Evolutionary conservation across 2,888 invertebrate species (phyloP).

Genomic region (Encarsia formosa): DNA sequence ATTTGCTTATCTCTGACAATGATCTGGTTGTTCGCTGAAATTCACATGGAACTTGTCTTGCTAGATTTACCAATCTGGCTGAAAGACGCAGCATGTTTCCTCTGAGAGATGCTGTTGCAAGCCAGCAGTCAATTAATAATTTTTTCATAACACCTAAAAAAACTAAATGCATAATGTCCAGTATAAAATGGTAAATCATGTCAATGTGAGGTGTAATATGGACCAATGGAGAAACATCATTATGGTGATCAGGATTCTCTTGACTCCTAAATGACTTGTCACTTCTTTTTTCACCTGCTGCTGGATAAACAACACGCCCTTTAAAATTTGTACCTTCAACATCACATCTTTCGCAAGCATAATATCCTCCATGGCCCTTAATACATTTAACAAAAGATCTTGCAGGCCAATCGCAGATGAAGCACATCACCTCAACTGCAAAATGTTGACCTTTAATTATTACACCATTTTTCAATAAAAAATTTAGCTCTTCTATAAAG

Average conservation of each 20-base stretch:
- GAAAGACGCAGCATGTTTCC: too few relatives aligned
- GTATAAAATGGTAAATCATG: slow-evolving; percentile 18
- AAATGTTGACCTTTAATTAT: slow-evolving; percentile 17
- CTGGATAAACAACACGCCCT: slow-evolving; percentile 20
- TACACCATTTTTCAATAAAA: slow-evolving; percentile 22
- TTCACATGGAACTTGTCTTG: too few relatives aligned
- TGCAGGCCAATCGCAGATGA: slow-evolving; percentile 30
- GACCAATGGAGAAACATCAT: slow-evolving; percentile 20
- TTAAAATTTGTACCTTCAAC: slow-evolving; percentile 22
- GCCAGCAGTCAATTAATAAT: slow-evolving; percentile 13
- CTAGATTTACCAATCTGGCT: too few relatives aligned
- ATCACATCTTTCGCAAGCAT: slow-evolving; percentile 29
- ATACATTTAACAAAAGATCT: slow-evolving; percentile 25
- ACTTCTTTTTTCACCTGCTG: slow-evolving; percentile 15
- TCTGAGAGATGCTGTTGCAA: too few relatives aligned
- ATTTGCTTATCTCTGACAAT: slow-evolving; percentile 20
- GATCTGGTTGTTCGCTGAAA: neutral
- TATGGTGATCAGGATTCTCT: slow-evolving; percentile 26
- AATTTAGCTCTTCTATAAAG: slow-evolving; percentile 23
- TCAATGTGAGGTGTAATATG: slow-evolving; percentile 27
- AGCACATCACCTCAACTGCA: slow-evolving; percentile 16
- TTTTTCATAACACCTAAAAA: slow-evolving; percentile 21
- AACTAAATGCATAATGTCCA: slow-evolving; percentile 32
- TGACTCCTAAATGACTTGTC: slow-evolving; percentile 27
- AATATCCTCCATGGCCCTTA: slow-evolving; percentile 27